phyloP scores from a whole-genome alignment of 2,797 vertebrate species.

The Anolis apletophallus region DNA sequence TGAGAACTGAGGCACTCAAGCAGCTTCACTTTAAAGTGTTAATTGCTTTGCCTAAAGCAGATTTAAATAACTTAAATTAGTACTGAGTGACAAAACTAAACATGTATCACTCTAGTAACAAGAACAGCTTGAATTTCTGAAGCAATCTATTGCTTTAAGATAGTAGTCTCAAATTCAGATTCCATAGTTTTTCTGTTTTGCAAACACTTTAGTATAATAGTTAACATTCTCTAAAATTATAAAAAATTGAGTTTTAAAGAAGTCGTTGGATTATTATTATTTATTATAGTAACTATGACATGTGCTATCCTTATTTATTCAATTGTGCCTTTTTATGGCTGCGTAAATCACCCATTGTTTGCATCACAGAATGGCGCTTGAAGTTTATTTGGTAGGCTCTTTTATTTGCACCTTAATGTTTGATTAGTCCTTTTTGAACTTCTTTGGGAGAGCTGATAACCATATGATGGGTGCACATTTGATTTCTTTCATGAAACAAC shows the following conservation, averaged over 20 bases:
- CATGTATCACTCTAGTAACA: constrained; percentile 26
- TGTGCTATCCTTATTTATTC: background rate
- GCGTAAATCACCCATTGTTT: background rate
- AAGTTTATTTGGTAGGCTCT: constrained; percentile 14
- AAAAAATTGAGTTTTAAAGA: background rate
- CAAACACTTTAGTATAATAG: background rate
- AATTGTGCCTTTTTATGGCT: constrained; percentile 6
- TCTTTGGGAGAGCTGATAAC: constrained; percentile 10
- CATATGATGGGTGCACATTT: background rate
- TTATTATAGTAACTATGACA: background rate
- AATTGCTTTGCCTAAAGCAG: constrained; percentile 35
- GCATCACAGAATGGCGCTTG: background rate
- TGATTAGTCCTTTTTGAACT: constrained; percentile 17
- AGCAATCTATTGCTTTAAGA: constrained; percentile 9
- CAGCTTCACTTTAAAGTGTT: constrained; percentile 27
- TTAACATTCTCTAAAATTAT: background rate
- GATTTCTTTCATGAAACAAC: background rate
- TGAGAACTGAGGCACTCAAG: constrained; percentile 19
- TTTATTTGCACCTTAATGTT: background rate
- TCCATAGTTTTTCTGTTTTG: background rate
- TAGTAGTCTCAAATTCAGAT: constrained; percentile 4
- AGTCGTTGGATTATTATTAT: background rate
- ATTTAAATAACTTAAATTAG: constrained; percentile 42
- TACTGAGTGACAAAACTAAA: constrained; percentile 32
- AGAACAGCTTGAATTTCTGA: background rate